These are phyloP conservation scores for Drosophila cracens DNA, from an alignment of 2,888 invertebrate genomes.

Conservation along the genomic window DNA sequence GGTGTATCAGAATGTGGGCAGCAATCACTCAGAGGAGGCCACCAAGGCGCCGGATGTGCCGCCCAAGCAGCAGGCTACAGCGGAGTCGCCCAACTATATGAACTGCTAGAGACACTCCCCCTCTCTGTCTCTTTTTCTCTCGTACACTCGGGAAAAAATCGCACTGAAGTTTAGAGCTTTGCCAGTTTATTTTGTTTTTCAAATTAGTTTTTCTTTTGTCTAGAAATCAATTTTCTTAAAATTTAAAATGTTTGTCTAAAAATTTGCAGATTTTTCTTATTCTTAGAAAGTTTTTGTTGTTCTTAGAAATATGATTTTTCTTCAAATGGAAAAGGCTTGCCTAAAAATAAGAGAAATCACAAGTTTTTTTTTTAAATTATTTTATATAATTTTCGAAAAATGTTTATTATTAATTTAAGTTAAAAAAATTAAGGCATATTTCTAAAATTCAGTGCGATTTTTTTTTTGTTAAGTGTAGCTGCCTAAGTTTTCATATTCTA, in stretches of 20 bases:
- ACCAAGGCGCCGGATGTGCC: slow-evolving; percentile 15
- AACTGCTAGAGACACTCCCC: slow-evolving; percentile 64
- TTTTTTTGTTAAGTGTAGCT: slow-evolving; percentile 26
- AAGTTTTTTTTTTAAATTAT: not conserved
- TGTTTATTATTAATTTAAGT: not conserved
- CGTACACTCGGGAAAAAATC: not conserved
- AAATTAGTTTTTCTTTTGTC: not conserved
- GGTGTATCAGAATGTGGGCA: slow-evolving; percentile 82
- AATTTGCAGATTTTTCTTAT: accelerated
- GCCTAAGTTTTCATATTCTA: slow-evolving; percentile 33
- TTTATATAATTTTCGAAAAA: not conserved
- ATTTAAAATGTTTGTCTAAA: not conserved
- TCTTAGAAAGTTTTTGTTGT: not conserved
- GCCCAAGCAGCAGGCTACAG: slow-evolving; percentile 24
- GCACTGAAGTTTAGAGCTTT: not conserved
- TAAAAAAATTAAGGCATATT: not conserved
- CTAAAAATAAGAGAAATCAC: not conserved
- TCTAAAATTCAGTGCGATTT: not conserved
- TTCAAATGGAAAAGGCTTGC: not conserved
- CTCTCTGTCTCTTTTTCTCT: not conserved
- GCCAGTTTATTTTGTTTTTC: not conserved
- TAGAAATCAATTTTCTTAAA: not conserved
- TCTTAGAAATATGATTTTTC: not conserved
- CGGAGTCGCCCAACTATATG: slow-evolving; percentile 76
- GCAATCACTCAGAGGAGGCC: slow-evolving; percentile 38